Percentiles rank a stretch among this genome's conserved stretches.
These are phyloP conservation scores for Acleris cristana DNA, from an alignment of 2,888 invertebrate species.

Conservation along the genomic window DNA sequence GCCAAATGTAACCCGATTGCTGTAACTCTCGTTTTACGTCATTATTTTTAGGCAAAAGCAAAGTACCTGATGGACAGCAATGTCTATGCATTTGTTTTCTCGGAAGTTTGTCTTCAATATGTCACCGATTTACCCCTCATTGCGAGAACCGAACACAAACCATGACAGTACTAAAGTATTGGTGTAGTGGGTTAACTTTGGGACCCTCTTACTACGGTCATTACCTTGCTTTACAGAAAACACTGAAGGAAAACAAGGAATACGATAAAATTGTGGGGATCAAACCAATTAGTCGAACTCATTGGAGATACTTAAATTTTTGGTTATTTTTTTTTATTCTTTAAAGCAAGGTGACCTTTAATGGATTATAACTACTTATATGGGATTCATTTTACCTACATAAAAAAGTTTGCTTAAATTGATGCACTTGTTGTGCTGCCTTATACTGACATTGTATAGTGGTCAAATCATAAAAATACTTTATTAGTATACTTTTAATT, in stretches of 20 bases:
- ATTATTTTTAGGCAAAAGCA: background rate
- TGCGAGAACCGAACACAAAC: conserved; percentile 44
- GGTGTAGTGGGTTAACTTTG: conserved; percentile 76
- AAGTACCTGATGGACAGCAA: background rate
- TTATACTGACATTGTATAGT: conserved; percentile 42
- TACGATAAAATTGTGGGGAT: background rate
- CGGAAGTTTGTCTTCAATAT: too few species aligned
- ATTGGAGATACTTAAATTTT: too few species aligned
- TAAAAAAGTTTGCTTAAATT: conserved; percentile 44
- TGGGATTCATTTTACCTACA: conserved; percentile 36
- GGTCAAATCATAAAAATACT: conserved; percentile 19
- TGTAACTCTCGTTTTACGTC: background rate
- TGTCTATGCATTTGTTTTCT: too few species aligned
- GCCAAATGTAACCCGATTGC: conserved; percentile 18
- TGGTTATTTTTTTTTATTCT: conserved; percentile 1
- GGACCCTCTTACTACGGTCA: conserved; percentile 60
- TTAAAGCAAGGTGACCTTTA: conserved; percentile 27
- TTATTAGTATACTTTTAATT: too few species aligned
- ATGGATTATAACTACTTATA: conserved; percentile 37
- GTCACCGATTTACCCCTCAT: conserved; percentile 45
- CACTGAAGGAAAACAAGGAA: background rate
- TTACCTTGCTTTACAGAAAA: conserved; percentile 53
- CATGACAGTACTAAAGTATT: conserved; percentile 58
- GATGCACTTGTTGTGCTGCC: conserved; percentile 47
- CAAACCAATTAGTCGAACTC: background rate